These are phyloP conservation scores for Gymnobelideus leadbeateri DNA, from an alignment of 2,113 vertebrate genomes.

Conservation along the genomic window DNA sequence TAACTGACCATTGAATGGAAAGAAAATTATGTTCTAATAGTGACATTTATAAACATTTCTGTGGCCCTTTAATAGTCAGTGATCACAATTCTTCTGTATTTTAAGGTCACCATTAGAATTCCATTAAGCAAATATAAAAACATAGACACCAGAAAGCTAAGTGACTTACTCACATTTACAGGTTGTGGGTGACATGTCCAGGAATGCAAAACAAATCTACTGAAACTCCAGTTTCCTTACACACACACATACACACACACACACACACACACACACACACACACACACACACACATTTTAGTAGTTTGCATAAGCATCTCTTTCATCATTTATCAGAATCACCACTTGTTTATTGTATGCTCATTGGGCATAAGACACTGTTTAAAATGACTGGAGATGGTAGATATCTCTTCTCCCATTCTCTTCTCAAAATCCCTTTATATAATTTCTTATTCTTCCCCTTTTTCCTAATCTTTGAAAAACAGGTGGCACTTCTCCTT, in stretches of 20 bases:
- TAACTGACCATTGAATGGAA: conserved; percentile 14
- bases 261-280: too few relatives aligned
- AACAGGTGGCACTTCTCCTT: neutral
- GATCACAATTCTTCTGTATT: conserved; percentile 20
- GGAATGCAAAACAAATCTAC: conserved; percentile 50
- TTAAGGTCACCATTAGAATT: conserved; percentile 4
- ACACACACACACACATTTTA: neutral
- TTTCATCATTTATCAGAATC: conserved; percentile 38
- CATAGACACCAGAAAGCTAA: conserved; percentile 20
- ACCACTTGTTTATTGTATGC: conserved; percentile 37
- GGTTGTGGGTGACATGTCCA: conserved; percentile 46
- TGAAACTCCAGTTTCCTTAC: conserved; percentile 12
- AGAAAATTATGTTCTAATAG: neutral
- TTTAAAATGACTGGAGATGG: conserved; percentile 2
- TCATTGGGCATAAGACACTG: conserved; percentile 35
- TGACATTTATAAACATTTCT: conserved; percentile 23
- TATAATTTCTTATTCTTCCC: neutral
- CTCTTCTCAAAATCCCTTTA: neutral
- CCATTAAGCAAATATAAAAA: conserved; percentile 17
- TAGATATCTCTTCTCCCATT: conserved; percentile 1
- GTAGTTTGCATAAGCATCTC: conserved; percentile 34
- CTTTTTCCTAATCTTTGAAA: neutral
- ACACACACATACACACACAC: too few relatives aligned
- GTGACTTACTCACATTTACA: conserved; percentile 18
- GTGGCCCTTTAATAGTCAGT: conserved; percentile 47